Conservation (phyloP, 2,113 vertebrate genomes). For the Oostethus manadensis region DNA sequence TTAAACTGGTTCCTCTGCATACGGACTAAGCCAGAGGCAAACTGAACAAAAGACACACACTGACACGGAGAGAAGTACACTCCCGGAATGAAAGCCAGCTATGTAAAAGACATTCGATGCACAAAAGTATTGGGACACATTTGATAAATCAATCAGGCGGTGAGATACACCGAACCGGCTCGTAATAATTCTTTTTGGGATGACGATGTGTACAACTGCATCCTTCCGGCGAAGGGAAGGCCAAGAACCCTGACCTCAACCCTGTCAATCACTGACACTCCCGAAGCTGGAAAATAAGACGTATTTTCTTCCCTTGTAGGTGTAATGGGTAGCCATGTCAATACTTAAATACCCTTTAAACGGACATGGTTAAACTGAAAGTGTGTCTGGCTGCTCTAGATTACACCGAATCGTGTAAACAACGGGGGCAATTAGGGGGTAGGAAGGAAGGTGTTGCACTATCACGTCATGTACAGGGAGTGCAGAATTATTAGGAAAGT, state of each 20-base stretch:
- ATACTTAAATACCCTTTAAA: neutral
- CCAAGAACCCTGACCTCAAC: too few relatives aligned
- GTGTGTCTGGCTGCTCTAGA: conserved; percentile 5
- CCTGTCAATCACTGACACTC: neutral
- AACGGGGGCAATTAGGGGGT: conserved; percentile 3
- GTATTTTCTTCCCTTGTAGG: neutral
- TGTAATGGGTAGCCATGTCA: neutral
- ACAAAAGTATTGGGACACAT: neutral
- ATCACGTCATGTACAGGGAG: conserved; percentile 18
- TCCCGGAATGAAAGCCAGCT: neutral
- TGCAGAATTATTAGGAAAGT: too few relatives aligned
- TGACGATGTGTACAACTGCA: neutral
- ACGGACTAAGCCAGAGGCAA: conserved; percentile 26
- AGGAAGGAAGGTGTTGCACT: conserved; percentile 16
- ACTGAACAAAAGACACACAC: conserved; percentile 6
- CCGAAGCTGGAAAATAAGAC: neutral
- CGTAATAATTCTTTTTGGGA: neutral
- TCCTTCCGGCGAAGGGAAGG: too few relatives aligned
- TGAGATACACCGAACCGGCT: neutral
- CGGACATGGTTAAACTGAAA: neutral
- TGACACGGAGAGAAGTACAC: conserved; percentile 9
- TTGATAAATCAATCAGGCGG: neutral
- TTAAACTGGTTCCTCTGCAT: conserved; percentile 64
- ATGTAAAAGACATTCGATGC: neutral
- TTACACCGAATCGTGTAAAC: conserved; percentile 6